Conservation (phyloP, 2,113 vertebrate genomes). For the Eolophus roseicapilla region DNA sequence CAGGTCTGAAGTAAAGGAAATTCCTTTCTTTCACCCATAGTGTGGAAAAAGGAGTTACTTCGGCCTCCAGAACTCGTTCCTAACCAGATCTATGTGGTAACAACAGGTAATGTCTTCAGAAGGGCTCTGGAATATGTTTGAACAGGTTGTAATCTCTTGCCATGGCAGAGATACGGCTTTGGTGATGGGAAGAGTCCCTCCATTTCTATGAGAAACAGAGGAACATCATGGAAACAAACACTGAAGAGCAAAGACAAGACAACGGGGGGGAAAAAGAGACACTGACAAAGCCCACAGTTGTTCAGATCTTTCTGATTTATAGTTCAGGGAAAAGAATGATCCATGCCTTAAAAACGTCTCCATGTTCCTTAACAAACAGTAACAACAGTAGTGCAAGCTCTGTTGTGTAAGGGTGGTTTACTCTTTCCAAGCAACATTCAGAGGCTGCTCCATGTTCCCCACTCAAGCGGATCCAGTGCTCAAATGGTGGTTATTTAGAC, state of each 20-base stretch:
- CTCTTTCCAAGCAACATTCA: neutral
- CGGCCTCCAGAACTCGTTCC: neutral
- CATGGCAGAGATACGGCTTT: neutral
- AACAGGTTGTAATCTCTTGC: neutral
- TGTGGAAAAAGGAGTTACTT: neutral
- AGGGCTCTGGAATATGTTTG: neutral
- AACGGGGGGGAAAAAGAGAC: accelerated
- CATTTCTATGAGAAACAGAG: neutral
- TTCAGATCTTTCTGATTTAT: neutral
- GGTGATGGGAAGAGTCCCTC: neutral
- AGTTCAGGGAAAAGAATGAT: neutral
- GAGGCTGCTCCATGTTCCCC: neutral
- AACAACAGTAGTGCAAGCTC: neutral
- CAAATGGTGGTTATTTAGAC: neutral
- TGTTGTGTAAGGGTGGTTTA: neutral
- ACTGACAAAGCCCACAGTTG: neutral
- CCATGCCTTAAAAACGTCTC: neutral
- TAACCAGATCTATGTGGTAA: neutral
- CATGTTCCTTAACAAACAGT: neutral
- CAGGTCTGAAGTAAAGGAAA: neutral
- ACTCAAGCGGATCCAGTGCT: neutral
- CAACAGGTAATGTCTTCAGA: neutral
- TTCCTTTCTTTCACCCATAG: neutral
- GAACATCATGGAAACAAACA: neutral
- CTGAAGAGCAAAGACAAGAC: neutral